A percentile compares a stretch with the other conserved stretches of the same genome.
These are phyloP conservation scores for Limanda limanda DNA, from an alignment of 2,113 vertebrate genomes.

Conservation along the genomic window DNA sequence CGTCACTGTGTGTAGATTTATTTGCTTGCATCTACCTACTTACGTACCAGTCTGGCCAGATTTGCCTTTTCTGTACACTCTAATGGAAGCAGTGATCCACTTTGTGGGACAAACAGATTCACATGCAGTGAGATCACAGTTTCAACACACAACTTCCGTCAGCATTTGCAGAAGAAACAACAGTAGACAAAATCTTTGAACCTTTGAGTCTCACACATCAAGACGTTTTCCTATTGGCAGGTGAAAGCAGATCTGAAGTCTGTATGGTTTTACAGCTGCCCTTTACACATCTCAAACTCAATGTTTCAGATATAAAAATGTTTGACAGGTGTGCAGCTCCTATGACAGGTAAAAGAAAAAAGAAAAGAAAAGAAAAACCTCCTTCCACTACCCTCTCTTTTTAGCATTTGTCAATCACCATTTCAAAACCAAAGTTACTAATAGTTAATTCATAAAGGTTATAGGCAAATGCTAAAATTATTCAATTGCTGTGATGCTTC, in stretches of 20 bases:
- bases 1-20: background rate
- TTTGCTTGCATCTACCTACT: slow-evolving; percentile 19
- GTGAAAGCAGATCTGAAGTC: background rate
- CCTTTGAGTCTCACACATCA: slow-evolving; percentile 6
- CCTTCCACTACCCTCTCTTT: too few species aligned
- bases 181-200: slow-evolving; percentile 23
- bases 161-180: slow-evolving; percentile 31
- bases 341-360: too few species aligned
- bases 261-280: slow-evolving; percentile 2
- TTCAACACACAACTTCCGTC: slow-evolving; percentile 43
- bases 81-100: slow-evolving; percentile 17
- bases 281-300: slow-evolving; percentile 26
- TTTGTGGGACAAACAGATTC: background rate
- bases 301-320: too few species aligned
- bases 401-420: too few species aligned
- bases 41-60: background rate
- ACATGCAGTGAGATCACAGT: slow-evolving; percentile 23
- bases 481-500: slow-evolving; percentile 1
- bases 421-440: background rate
- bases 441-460: too few species aligned
- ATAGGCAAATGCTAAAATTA: too few species aligned
- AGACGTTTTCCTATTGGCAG: slow-evolving; percentile 6
- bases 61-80: slow-evolving; percentile 26
- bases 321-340: too few species aligned
- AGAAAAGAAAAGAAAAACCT: too few species aligned